Conservation (phyloP, 2,888 invertebrate species). For the Trissonchulus latispiculum region DNA sequence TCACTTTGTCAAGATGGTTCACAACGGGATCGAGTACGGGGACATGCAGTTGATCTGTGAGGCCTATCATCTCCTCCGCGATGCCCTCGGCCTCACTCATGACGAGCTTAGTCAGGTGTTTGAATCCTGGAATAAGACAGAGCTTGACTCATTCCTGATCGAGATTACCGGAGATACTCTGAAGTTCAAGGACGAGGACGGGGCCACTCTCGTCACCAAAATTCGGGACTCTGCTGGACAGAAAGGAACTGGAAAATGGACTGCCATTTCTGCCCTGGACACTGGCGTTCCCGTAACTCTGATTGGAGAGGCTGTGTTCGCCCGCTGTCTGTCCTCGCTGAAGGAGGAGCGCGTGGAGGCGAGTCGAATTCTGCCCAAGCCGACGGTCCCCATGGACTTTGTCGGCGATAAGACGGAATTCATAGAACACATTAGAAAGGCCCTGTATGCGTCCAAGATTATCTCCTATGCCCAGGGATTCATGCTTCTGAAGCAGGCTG, state of each 20-base stretch:
- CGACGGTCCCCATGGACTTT: conserved; percentile 52
- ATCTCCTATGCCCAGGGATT: conserved; percentile 91
- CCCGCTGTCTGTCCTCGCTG: conserved; percentile 82
- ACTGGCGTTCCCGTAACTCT: conserved; percentile 94
- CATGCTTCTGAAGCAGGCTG: conserved; percentile 53
- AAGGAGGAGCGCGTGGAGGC: conserved; percentile 75
- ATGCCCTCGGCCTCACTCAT: conserved; percentile 59
- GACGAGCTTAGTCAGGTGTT: conserved; percentile 66
- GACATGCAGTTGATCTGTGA: conserved; percentile 99
- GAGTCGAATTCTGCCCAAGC: conserved; percentile 63
- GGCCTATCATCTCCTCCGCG: conserved; percentile 79
- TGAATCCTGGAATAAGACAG: conserved; percentile 86
- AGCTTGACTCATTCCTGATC: conserved; percentile 88
- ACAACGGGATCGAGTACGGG: conserved; percentile 98
- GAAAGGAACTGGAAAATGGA: conserved; percentile 99
- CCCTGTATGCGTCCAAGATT: conserved; percentile 92
- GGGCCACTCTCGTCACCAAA: conserved; percentile 70
- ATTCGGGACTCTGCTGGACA: conserved; percentile 91
- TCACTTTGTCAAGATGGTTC: conserved; percentile 99
- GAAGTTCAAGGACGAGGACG: conserved; percentile 71
- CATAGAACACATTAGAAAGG: conserved; percentile 69
- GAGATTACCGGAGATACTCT: conserved; percentile 94
- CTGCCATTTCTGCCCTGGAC: conserved; percentile 86
- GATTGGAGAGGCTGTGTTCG: conserved; percentile 92
- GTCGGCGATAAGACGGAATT: conserved; percentile 66